Conservation (phyloP, 2,888 invertebrate species). For the Troglohyphantes excavatus region DNA sequence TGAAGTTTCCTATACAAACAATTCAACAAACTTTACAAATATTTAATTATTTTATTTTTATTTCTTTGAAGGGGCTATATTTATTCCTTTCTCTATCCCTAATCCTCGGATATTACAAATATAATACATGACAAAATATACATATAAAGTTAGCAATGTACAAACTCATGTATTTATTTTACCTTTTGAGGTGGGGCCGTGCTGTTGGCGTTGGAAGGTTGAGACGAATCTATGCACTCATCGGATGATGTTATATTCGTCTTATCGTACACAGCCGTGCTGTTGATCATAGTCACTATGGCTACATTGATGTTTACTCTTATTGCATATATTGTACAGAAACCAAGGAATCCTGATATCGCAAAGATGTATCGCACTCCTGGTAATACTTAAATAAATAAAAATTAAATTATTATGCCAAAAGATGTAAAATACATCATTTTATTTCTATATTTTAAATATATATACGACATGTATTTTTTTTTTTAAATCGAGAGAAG, state of each 20-base stretch:
- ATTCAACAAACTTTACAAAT: too few species aligned
- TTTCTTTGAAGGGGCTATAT: too few species aligned
- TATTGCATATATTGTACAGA: constrained; percentile 65
- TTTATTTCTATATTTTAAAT: too few species aligned
- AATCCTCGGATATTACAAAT: too few species aligned
- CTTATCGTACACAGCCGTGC: constrained; percentile 50
- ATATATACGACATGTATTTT: too few species aligned
- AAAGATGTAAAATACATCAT: too few species aligned
- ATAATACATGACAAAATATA: too few species aligned
- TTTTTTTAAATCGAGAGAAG: too few species aligned
- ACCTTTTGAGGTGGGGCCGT: constrained; percentile 27
- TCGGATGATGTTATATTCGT: constrained; percentile 8
- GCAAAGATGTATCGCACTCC: constrained; percentile 68
- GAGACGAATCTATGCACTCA: constrained; percentile 23
- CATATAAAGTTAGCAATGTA: too few species aligned
- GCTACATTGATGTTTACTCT: constrained; percentile 79
- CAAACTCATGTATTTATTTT: neutral
- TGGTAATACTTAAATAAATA: constrained; percentile 16
- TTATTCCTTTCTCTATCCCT: too few species aligned
- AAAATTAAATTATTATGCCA: neutral
- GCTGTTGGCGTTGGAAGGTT: neutral
- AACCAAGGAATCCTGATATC: constrained; percentile 62
- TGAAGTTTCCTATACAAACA: too few species aligned
- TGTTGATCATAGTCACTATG: constrained; percentile 79
- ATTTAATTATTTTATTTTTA: too few species aligned